Evolutionary conservation across 2,888 invertebrate species (phyloP), one percentile per base, ranked within the genome.

Genomic region (Platycheirus albimanus): DNA sequence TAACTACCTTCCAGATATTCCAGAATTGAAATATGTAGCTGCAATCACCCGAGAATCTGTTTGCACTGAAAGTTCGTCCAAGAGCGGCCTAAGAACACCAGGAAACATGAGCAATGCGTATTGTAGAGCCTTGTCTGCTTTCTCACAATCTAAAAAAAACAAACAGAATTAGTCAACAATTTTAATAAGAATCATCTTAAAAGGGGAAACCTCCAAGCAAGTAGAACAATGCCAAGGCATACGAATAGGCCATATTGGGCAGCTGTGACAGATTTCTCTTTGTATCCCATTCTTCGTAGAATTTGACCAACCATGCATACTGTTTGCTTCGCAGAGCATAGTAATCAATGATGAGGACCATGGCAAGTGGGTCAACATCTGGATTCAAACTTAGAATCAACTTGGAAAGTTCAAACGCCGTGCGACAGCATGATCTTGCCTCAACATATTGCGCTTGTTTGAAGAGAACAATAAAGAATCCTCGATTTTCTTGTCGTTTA

Each of bases 351-450:
- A 95, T 92, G 69, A 97, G 91, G 75, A 96, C 92, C 47, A 94
- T 93, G n/a, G 95, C 96, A 69, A 96, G 87, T 1, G 96, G 96
- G 91, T 96, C 96, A 10, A 92, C 92, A 11, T 94, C 94, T 0
- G 95, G 95, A 89, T 96, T 95, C 58, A 96, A 90, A 11, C 94
- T 94, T 69, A 97, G 91, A n/a, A 97, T 91, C 49, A 97, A 90
- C 91, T 97, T 97, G 88, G 95, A 95, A 86, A 96, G 93, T 90
- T 98, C 97, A 85, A 97, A 91, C n/a, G 97, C 95, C 1, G 97
- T 97, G 84, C 96, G 93, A 87, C 95, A 94, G 89, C 96, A 97
- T 4, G 96, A 96, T 84, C 95, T 92, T 78, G 94, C 94, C 28
- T 96, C 95, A 69, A 97, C 93, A 88, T 95, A 95, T 71, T 93